phyloP scores from a whole-genome alignment of 2,888 invertebrate genomes.

The Melanargia galathea region DNA sequence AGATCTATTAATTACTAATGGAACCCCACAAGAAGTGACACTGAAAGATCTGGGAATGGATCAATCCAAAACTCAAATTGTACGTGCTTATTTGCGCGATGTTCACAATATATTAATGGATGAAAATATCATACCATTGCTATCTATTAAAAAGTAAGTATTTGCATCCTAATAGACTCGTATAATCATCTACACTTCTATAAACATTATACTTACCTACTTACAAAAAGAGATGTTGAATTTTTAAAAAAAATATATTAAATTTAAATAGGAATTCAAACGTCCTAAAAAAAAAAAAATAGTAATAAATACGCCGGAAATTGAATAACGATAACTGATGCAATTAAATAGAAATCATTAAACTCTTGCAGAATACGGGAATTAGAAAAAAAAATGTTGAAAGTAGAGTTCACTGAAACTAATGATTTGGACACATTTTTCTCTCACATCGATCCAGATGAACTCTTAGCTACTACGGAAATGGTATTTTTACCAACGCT shows the following conservation, averaged over 20 bases:
- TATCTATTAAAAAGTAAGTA: constrained; percentile 44
- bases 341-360: too few relatives aligned
- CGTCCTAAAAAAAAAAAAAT: too few relatives aligned
- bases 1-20: constrained; percentile 40
- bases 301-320: too few relatives aligned
- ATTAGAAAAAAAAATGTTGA: constrained; percentile 38
- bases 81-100: constrained; percentile 40
- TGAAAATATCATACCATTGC: constrained; percentile 35
- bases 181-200: neutral
- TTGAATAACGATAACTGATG: too few relatives aligned
- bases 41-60: constrained; percentile 43
- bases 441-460: constrained; percentile 54
- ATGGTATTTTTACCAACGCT: constrained; percentile 53
- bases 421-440: constrained; percentile 53
- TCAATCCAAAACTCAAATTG: constrained; percentile 31
- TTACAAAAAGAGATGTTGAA: too few relatives aligned
- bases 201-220: neutral
- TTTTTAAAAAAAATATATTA: too few relatives aligned
- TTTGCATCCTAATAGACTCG: neutral
- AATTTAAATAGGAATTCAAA: too few relatives aligned
- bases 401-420: constrained; percentile 39
- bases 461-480: constrained; percentile 57
- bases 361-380: constrained; percentile 41
- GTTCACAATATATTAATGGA: constrained; percentile 35
- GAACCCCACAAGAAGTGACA: constrained; percentile 30